A percentile compares a stretch with the other conserved stretches of the same genome.
phyloP scores from a whole-genome alignment of 2,797 vertebrate genomes.

The Neosalanx taihuensis region DNA sequence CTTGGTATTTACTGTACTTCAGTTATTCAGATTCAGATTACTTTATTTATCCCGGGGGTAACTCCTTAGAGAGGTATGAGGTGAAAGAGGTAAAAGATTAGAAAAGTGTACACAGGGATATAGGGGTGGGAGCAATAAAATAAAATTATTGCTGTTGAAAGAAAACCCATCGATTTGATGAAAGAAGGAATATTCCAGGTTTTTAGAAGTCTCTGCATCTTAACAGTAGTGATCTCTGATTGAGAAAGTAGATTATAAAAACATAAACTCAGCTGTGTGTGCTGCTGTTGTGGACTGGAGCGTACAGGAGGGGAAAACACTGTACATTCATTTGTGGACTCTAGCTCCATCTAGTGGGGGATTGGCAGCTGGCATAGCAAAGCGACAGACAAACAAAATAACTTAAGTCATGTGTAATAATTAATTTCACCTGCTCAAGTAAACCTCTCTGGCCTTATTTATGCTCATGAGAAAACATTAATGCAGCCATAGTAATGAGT shows the following conservation, averaged over 20 bases:
- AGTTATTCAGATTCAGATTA: too few relatives aligned
- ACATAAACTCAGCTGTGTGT: constrained; percentile 19
- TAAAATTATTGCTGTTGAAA: neutral
- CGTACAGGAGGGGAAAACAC: neutral
- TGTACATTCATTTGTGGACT: neutral
- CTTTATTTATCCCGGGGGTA: too few relatives aligned
- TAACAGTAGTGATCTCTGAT: constrained; percentile 8
- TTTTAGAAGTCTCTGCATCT: neutral
- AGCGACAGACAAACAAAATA: neutral
- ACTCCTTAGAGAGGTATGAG: too few relatives aligned
- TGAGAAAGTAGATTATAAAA: constrained; percentile 6
- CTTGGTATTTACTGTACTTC: neutral
- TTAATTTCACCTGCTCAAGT: neutral
- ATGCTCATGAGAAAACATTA: neutral
- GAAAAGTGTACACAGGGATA: too few relatives aligned
- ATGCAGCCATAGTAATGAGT: neutral
- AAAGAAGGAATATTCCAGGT: constrained; percentile 13
- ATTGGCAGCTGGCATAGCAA: neutral
- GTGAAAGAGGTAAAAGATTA: too few relatives aligned
- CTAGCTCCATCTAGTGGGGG: constrained; percentile 47
- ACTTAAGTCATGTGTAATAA: neutral
- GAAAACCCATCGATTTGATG: neutral
- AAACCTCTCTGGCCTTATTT: neutral
- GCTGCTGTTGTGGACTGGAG: constrained; percentile 7
- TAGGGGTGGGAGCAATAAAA: too few relatives aligned